Conservation (phyloP, 2,113 vertebrate genomes). For the Salminus brasiliensis region DNA sequence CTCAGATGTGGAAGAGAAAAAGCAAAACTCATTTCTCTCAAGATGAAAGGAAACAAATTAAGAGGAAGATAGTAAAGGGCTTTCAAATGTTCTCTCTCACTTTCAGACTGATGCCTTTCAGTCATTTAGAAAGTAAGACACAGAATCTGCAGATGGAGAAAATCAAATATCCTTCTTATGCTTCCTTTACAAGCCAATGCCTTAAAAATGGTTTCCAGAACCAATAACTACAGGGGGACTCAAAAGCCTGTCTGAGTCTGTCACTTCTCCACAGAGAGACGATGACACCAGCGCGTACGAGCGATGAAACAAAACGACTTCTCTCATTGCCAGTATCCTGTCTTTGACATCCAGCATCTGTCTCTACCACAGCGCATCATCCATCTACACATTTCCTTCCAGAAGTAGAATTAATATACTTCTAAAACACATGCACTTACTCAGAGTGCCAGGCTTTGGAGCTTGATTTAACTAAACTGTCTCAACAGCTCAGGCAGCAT, state of each 20-base stretch:
- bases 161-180: constrained; percentile 69
- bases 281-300: constrained; percentile 44
- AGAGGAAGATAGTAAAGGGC: constrained; percentile 33
- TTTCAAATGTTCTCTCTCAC: not conserved
- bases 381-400: constrained; percentile 57
- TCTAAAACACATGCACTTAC: constrained; percentile 49
- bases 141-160: constrained; percentile 65
- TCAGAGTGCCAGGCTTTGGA: constrained; percentile 47
- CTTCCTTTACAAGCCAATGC: constrained; percentile 70
- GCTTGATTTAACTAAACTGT: constrained; percentile 53
- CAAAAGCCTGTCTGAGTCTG: constrained; percentile 44
- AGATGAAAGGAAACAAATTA: constrained; percentile 37
- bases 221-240: constrained; percentile 65
- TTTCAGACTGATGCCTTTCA: constrained; percentile 47
- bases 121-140: constrained; percentile 44
- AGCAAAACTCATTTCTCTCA: constrained; percentile 26
- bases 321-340: constrained; percentile 70
- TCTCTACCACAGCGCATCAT: constrained; percentile 60
- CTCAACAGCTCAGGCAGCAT: constrained; percentile 23
- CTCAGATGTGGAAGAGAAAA: constrained; percentile 26
- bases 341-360: constrained; percentile 75
- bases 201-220: constrained; percentile 66
- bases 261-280: constrained; percentile 42
- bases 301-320: constrained; percentile 70
- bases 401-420: constrained; percentile 52